phyloP scores from a whole-genome alignment of 2,797 vertebrate genomes.

The Glossophaga mutica region DNA sequence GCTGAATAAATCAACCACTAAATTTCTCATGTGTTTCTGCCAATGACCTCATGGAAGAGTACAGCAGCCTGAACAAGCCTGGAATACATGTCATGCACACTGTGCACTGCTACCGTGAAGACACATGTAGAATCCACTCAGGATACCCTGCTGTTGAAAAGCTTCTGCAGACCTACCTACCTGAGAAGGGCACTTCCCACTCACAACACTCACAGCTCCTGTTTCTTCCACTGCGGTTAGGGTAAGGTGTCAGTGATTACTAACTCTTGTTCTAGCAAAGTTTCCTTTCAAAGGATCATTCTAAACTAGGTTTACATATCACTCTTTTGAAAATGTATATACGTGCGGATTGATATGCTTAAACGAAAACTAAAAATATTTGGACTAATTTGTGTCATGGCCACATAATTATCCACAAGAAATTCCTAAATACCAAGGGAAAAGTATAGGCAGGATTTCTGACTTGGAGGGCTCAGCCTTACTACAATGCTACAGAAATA shows the following conservation, averaged over 20 bases:
- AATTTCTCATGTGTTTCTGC: not conserved
- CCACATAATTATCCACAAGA: not conserved
- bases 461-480: not conserved
- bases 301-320: not conserved
- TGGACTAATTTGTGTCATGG: not conserved
- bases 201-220: not conserved
- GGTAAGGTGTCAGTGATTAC: not conserved
- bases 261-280: not conserved
- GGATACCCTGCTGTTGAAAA: not conserved
- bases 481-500: not conserved
- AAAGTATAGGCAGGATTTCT: not conserved
- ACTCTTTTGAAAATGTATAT: not conserved
- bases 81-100: accelerated
- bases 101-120: not conserved
- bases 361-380: not conserved
- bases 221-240: not conserved
- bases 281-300: not conserved
- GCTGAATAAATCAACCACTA: not conserved
- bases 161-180: not conserved
- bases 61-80: not conserved
- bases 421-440: not conserved
- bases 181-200: not conserved
- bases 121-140: not conserved
- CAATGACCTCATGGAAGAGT: not conserved
- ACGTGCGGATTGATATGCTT: not conserved